A percentile compares a stretch with the other conserved stretches of the same genome.
These are phyloP conservation scores for Fregata magnificens DNA, from an alignment of 2,113 vertebrate species.

Conservation along the genomic window DNA sequence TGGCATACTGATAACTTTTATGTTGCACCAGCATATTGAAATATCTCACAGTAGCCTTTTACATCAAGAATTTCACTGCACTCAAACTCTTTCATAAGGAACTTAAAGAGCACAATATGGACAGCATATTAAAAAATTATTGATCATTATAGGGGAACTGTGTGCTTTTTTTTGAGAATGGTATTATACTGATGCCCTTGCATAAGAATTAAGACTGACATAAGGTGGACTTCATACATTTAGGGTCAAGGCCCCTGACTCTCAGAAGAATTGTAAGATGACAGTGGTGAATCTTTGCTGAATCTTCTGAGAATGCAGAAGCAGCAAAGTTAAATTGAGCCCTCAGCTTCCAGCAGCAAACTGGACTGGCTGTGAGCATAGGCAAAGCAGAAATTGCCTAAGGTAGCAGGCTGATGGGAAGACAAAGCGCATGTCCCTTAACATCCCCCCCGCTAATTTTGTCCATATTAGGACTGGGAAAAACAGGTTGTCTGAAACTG, in stretches of 20 bases:
- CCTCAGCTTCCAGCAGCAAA: background rate
- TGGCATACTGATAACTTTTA: background rate
- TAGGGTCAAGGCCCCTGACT: background rate
- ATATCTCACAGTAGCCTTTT: background rate
- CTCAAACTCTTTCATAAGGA: background rate
- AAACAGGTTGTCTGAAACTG: slow-evolving; percentile 30
- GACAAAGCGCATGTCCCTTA: background rate
- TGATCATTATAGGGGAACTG: background rate
- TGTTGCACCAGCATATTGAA: background rate
- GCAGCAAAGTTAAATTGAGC: background rate
- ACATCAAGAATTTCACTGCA: background rate
- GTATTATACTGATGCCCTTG: background rate
- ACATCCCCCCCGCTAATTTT: background rate
- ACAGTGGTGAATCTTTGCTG: background rate
- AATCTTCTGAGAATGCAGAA: background rate
- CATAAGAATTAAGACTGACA: background rate
- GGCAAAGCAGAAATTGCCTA: background rate
- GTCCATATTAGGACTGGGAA: slow-evolving; percentile 19
- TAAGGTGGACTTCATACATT: background rate
- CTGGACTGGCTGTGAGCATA: background rate
- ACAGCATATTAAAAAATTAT: background rate
- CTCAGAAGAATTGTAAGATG: background rate
- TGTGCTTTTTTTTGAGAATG: background rate
- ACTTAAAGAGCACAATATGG: background rate
- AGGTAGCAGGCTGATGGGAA: background rate